phyloP scores from a whole-genome alignment of 1,140 invertebrate genomes.

The Caerostris extrusa region DNA sequence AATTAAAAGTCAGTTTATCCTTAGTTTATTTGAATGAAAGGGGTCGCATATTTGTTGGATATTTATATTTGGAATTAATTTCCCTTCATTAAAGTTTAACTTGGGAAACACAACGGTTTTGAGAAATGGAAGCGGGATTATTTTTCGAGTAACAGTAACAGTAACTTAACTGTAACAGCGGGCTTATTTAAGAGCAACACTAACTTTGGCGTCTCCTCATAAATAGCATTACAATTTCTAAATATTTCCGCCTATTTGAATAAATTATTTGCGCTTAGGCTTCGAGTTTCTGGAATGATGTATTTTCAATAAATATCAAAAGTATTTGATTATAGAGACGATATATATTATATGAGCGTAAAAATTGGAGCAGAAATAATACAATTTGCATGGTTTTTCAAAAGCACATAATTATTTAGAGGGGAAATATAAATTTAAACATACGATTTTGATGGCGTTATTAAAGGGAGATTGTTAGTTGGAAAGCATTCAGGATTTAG shows the following conservation, averaged over 20 bases:
- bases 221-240: background rate
- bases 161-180: too few relatives aligned
- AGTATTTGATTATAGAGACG: background rate
- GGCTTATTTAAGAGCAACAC: background rate
- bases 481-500: too few relatives aligned
- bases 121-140: constrained; percentile 4
- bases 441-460: too few relatives aligned
- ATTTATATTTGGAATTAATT: background rate
- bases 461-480: too few relatives aligned
- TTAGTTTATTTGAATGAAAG: background rate
- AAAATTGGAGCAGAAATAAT: too few relatives aligned
- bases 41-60: background rate
- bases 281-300: background rate
- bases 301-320: background rate
- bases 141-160: too few relatives aligned
- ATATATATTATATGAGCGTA: too few relatives aligned
- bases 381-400: too few relatives aligned
- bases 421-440: too few relatives aligned
- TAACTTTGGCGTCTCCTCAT: background rate
- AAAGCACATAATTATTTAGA: too few relatives aligned
- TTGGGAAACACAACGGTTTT: background rate
- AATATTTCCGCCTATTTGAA: background rate
- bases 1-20: constrained; percentile 8
- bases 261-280: background rate
- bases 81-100: constrained; percentile 47